Evolutionary conservation across 2,888 invertebrate genomes (phyloP), one percentile per base, ranked within the genome.

Genomic region (Drosophila maculinotata): DNA sequence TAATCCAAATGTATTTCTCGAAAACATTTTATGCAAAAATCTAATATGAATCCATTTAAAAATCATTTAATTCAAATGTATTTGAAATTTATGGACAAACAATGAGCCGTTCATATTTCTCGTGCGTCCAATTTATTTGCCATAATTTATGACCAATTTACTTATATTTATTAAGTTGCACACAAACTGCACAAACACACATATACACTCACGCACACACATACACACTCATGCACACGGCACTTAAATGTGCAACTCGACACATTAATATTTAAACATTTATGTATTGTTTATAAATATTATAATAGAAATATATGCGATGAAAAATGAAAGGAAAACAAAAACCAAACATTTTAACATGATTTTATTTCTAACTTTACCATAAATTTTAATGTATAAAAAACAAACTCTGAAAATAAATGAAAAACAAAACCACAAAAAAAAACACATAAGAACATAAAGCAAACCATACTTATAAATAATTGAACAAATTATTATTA

Each of bases 331-430:
- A 54, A 23, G 23, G 38, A 58, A 48, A 42, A 23, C 30, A 58
- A 56, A 73, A 73, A 52, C 52, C 42, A 65, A 76, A 75, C 69
- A 80, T 58, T 79, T 68, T 67, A 70, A 69, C 59, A 72, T 65
- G 59, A 86, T 83, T 83, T 86, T 83, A 83, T 78, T 86, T 84
- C 68, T 84, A 76, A 74, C 44, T 66, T 72, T 83, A 83, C 76
- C 76, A 69, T 82, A 74, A 80, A 86, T 76, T 86, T 86, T 65
- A 86, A 69, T 83, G 81, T 86, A 75, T 64, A 80, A 58, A 77
- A 74, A 73, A 25, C 28, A 53, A 60, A 68, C 8, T 30, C 41
- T 9, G 2, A 48, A 60, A 53, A 28, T 33, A 36, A 38, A 49
- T 31, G 20, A 56, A 53, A 36, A 70, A 54, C 25, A 44, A 38